These are phyloP conservation scores for Gadopsis bispinosus DNA, from an alignment of 2,797 vertebrate genomes.

Conservation along the genomic window DNA sequence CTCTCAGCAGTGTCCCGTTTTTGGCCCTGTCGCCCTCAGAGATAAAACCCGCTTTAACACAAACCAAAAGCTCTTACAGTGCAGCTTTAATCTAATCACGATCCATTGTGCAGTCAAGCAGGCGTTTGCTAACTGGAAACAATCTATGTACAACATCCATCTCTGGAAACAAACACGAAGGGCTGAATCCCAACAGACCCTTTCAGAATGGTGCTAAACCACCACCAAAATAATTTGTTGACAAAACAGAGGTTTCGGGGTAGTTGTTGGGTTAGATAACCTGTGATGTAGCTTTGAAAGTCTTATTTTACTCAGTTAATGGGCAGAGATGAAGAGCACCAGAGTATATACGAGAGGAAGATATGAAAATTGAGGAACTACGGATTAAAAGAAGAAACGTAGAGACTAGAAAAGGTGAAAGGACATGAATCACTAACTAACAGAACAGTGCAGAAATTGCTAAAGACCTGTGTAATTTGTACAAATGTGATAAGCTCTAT, in stretches of 20 bases:
- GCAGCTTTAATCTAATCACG: conserved; percentile 81
- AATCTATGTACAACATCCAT: conserved; percentile 81
- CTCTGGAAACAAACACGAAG: conserved; percentile 77
- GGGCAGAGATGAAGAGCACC: conserved; percentile 9
- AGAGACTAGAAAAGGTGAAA: conserved; percentile 6
- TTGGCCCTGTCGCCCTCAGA: conserved; percentile 67
- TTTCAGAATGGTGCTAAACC: conserved; percentile 64
- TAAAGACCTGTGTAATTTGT: conserved; percentile 19
- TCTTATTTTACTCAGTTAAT: conserved; percentile 27
- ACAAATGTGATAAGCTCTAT: conserved; percentile 18
- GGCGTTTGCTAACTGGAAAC: conserved; percentile 81
- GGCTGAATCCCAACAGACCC: conserved; percentile 64
- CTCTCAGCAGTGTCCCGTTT: conserved; percentile 65
- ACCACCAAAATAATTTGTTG: conserved; percentile 52
- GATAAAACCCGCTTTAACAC: conserved; percentile 76
- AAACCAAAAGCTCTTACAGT: conserved; percentile 79
- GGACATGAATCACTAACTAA: conserved; percentile 10
- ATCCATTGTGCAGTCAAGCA: conserved; percentile 82
- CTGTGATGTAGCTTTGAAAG: conserved; percentile 24
- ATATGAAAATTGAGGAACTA: conserved; percentile 8
- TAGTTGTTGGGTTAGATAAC: conserved; percentile 16
- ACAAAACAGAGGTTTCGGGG: conserved; percentile 47
- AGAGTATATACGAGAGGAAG: conserved; percentile 7
- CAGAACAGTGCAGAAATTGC: conserved; percentile 9
- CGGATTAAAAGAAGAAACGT: conserved; percentile 1